Conservation (phyloP, 2,113 vertebrate genomes). For the Ifrita kowaldi region DNA sequence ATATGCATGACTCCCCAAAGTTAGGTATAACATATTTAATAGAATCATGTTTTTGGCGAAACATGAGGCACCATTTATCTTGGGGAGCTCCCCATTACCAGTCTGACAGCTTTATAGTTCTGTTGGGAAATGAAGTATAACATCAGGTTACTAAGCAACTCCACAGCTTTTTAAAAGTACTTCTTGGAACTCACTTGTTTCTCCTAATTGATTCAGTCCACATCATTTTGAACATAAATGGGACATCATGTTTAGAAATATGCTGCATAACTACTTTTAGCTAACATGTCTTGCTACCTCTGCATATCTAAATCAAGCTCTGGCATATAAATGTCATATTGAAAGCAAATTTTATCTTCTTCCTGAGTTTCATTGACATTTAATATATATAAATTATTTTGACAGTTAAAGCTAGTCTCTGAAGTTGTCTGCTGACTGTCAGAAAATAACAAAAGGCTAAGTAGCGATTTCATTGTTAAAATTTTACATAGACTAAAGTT, state of each 20-base stretch:
- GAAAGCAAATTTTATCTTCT: slow-evolving; percentile 70
- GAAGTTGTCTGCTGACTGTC: slow-evolving; percentile 56
- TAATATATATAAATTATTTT: slow-evolving; percentile 71
- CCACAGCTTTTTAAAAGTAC: slow-evolving; percentile 46
- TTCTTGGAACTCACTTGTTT: slow-evolving; percentile 70
- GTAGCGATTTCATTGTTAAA: slow-evolving; percentile 16
- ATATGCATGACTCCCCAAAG: neutral
- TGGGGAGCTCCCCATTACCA: slow-evolving; percentile 17
- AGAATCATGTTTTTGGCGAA: slow-evolving; percentile 2
- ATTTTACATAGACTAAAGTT: slow-evolving; percentile 59
- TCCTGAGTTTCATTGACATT: slow-evolving; percentile 64
- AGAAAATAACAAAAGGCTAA: slow-evolving; percentile 63
- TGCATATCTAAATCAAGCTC: slow-evolving; percentile 71
- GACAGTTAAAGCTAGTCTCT: slow-evolving; percentile 59
- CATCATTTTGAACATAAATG: slow-evolving; percentile 73
- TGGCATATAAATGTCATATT: slow-evolving; percentile 70
- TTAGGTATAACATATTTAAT: neutral
- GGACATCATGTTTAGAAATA: slow-evolving; percentile 74
- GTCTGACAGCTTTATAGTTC: slow-evolving; percentile 45
- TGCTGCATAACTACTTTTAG: slow-evolving; percentile 55
- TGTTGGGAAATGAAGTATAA: slow-evolving; percentile 59
- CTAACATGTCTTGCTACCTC: slow-evolving; percentile 57
- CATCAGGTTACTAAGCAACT: slow-evolving; percentile 70
- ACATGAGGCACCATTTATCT: slow-evolving; percentile 17
- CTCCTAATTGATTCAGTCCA: slow-evolving; percentile 73